Conservation (phyloP, 2,113 vertebrate species). For the Baryphthengus martii region DNA sequence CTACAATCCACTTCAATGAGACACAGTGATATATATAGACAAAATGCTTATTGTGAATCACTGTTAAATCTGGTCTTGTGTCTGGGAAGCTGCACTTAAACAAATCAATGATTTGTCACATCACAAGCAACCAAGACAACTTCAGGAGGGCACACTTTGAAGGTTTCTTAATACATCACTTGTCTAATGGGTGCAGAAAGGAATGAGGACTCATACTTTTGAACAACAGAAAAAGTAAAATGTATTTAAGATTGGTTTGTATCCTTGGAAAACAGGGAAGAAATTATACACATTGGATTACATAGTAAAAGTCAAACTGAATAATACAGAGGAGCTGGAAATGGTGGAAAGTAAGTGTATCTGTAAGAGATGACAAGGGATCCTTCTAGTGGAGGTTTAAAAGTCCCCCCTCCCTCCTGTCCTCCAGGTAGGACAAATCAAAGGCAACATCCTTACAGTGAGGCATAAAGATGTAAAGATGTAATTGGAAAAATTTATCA, state of each 20-base stretch:
- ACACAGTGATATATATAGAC: not conserved
- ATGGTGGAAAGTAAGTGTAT: not conserved
- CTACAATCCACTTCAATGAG: not conserved
- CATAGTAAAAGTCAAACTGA: not conserved
- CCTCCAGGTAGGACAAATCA: not conserved
- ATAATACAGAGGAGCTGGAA: not conserved
- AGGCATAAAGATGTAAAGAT: not conserved
- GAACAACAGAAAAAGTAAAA: not conserved
- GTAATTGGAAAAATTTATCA: not conserved
- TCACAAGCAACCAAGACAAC: not conserved
- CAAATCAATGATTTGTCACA: no score
- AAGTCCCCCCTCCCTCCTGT: not conserved
- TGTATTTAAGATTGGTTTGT: not conserved
- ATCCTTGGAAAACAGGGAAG: not conserved
- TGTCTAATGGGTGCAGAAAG: not conserved
- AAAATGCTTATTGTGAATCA: not conserved
- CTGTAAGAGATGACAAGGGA: rapidly evolving
- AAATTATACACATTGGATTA: not conserved
- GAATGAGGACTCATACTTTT: not conserved
- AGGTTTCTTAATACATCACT: not conserved
- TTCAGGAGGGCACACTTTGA: not conserved
- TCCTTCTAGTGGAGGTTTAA: not conserved
- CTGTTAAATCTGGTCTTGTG: not conserved
- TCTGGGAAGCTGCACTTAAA: not conserved
- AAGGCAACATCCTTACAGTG: not conserved